These are phyloP conservation scores for Ephydatia muelleri DNA, from an alignment of 37 sponge, comb jelly and placozoan species.

Conservation along the genomic window DNA sequence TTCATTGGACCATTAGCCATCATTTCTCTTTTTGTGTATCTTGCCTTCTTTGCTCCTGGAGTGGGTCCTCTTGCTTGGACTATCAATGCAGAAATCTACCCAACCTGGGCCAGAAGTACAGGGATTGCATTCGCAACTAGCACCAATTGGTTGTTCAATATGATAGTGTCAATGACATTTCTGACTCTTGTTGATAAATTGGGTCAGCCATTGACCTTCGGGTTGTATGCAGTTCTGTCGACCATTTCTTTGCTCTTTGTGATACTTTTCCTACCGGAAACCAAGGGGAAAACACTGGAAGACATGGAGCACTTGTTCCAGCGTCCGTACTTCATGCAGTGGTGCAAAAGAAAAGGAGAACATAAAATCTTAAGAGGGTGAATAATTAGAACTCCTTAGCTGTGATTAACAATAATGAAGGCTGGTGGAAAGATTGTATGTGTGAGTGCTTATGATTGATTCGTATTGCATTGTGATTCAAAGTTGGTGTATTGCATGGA, in stretches of 20 bases:
- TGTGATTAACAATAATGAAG: no score
- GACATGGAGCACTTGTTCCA: conserved; percentile 75
- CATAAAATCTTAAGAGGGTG: neutral
- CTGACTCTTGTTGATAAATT: conserved; percentile 60
- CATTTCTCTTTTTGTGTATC: conserved; percentile 77
- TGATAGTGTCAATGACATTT: conserved; percentile 87
- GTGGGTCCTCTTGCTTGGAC: conserved; percentile 96
- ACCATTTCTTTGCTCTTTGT: conserved; percentile 70
- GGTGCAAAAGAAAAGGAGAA: conserved; percentile 24
- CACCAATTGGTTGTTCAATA: conserved; percentile 86
- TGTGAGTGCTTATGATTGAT: no score
- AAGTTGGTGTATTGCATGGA: no score
- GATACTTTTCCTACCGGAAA: conserved; percentile 81
- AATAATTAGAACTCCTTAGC: no score
- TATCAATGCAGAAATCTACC: conserved; percentile 94
- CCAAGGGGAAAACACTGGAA: conserved; percentile 74
- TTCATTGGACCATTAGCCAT: conserved; percentile 64
- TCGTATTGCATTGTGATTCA: no score
- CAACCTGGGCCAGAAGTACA: conserved; percentile 92
- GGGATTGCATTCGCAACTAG: conserved; percentile 77
- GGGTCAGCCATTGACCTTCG: conserved; percentile 73
- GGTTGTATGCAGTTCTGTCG: conserved; percentile 68
- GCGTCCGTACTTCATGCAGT: conserved; percentile 57
- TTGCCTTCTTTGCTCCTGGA: conserved; percentile 94
- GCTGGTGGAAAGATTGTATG: no score